Evolutionary conservation across 30 jellyfish, hydroid and myxozoan species (phyloP), one percentile per base, ranked within the genome.

Genomic region (Hydractinia symbiolongicarpus): DNA sequence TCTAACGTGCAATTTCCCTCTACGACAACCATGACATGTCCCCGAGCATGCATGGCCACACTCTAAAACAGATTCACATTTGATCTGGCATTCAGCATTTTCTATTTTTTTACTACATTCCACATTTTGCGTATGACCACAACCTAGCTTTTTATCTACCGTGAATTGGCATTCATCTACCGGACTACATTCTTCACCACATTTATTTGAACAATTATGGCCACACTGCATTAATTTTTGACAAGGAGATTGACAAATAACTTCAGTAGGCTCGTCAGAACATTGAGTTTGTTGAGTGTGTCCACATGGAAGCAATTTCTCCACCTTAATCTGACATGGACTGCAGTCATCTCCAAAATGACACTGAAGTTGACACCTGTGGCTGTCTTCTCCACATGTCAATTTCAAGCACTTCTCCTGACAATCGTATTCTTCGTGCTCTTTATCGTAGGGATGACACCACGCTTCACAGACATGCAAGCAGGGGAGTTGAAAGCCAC

Each of bases 11-110:
- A 73, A 72, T 44, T 83, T 66, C 50, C 96, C 96, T 78, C 55
- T 74, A 51, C 14, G 56, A 55, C 96, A 88, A 40, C 53, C 61
- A 53, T 53, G 55, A 64, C 96, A 83, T 21, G 88, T 53, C 40
- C 96, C 96, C 8, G 54, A 44, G 54, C 96, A 88, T 6, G 67
- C 11, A 62, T 88, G 96, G 19, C 93, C 93, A 88, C 96, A 88
- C 71, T 60, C 86, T 17, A 88, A 87, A 14, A 13, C 16, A 51
- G 13, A 88, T 6, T 67, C 72, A 67, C 96, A 87, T 15, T 9
- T 57, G 53, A 51, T 79, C 6, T 16, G 11, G 69, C 96, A 87
- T 2, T 49, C 55, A 58, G 79, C 82, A 67, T 68, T 30, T 54
- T 53, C 89, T 50, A 79, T 67, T 44, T 57, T 70, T 19, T 53